These are phyloP conservation scores for Triops cancriformis DNA, from an alignment of 1,140 invertebrate species.

Conservation along the genomic window DNA sequence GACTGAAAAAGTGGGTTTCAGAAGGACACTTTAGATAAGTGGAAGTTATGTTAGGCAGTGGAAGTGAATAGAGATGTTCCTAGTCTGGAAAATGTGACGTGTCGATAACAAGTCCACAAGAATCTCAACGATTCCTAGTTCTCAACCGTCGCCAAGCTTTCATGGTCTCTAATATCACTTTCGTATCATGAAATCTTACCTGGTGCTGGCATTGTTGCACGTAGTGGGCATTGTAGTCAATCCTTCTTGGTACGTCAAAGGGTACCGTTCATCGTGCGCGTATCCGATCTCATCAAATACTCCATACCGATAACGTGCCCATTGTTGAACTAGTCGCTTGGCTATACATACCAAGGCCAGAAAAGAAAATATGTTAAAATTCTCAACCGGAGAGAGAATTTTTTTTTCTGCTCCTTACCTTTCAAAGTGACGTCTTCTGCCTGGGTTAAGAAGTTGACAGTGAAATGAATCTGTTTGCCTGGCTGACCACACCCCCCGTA, in stretches of 20 bases:
- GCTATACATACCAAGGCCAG: slow-evolving; percentile 10
- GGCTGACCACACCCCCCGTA: slow-evolving; percentile 24
- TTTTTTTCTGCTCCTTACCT: not conserved
- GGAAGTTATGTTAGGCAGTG: no score
- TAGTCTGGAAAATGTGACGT: no score
- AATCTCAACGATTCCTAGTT: no score
- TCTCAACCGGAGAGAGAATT: not conserved
- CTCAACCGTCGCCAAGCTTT: no score
- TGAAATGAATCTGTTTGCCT: slow-evolving; percentile 25
- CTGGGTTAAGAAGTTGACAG: slow-evolving; percentile 15
- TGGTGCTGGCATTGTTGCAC: not conserved
- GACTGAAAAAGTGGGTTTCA: no score
- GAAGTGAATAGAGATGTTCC: no score
- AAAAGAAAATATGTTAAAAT: not conserved
- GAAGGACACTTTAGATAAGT: no score
- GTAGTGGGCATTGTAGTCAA: not conserved
- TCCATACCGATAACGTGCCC: slow-evolving; percentile 36
- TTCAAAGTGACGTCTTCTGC: not conserved
- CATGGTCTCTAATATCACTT: no score
- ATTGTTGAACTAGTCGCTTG: slow-evolving; percentile 31
- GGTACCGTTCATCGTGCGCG: slow-evolving; percentile 32
- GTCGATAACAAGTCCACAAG: no score
- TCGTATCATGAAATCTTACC: not conserved
- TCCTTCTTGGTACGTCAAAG: slow-evolving; percentile 22
- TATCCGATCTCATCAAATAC: slow-evolving; percentile 37